A percentile compares a stretch with the other conserved stretches of the same genome.
Conservation (phyloP, 2,113 vertebrate species). For the Hemicordylus capensis region DNA sequence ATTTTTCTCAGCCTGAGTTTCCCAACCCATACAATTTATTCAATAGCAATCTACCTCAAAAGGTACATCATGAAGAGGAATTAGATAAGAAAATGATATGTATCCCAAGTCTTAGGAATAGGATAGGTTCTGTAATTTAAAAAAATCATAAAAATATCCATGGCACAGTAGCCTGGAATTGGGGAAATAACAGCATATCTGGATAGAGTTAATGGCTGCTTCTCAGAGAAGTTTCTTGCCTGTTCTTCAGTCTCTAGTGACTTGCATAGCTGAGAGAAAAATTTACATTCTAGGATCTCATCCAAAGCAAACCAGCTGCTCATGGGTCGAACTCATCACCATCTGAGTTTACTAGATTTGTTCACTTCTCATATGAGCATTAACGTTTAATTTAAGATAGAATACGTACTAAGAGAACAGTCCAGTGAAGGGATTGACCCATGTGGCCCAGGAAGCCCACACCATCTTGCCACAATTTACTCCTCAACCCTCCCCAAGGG, state of each 20-base stretch:
- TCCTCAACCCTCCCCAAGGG: background rate
- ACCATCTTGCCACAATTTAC: background rate
- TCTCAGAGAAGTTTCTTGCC: background rate
- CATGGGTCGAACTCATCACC: background rate
- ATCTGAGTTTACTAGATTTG: background rate
- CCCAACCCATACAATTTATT: background rate
- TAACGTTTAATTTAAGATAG: background rate
- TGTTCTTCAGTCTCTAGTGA: background rate
- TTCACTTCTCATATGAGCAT: background rate
- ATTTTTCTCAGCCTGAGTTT: background rate
- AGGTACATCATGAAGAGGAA: background rate
- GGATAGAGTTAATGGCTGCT: background rate
- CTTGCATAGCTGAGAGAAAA: background rate
- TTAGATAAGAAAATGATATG: no score
- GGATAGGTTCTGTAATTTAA: background rate
- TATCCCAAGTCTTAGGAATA: background rate
- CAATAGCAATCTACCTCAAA: no score
- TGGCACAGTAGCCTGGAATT: background rate
- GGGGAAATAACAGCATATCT: background rate
- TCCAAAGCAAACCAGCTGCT: background rate
- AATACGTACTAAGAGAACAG: background rate
- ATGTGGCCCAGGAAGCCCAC: background rate
- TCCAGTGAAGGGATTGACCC: background rate
- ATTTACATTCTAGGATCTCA: background rate
- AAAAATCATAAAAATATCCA: background rate